Conservation (phyloP, 2,888 invertebrate genomes). For the Anticlea derivata region DNA sequence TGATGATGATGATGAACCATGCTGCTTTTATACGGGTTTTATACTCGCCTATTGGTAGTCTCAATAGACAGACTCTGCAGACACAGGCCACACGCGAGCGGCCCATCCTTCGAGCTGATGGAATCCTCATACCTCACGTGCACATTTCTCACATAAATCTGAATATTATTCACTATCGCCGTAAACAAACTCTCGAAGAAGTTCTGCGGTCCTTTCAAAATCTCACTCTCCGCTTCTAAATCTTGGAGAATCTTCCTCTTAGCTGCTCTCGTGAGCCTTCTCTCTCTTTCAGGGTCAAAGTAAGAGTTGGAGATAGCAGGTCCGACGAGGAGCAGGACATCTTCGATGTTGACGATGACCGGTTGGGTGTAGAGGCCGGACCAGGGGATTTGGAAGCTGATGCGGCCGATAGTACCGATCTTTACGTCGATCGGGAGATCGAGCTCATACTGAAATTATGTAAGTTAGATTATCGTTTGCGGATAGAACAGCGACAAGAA, state of each 20-base stretch:
- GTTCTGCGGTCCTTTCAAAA: slow-evolving; percentile 85
- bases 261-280: slow-evolving; percentile 87
- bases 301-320: slow-evolving; percentile 87
- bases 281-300: slow-evolving; percentile 90
- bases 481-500: no score
- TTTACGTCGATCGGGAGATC: slow-evolving; percentile 92
- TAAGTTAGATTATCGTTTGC: no score
- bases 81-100: slow-evolving; percentile 90
- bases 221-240: slow-evolving; percentile 84
- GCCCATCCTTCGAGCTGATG: slow-evolving; percentile 85
- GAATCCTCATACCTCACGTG: slow-evolving; percentile 93
- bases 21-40: neutral
- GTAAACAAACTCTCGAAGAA: slow-evolving; percentile 89
- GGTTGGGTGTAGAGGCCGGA: slow-evolving; percentile 89
- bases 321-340: slow-evolving; percentile 89
- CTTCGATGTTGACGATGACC: slow-evolving; percentile 89
- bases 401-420: slow-evolving; percentile 90
- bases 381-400: slow-evolving; percentile 91
- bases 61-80: slow-evolving; percentile 90
- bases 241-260: slow-evolving; percentile 88
- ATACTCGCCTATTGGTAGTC: slow-evolving; percentile 89
- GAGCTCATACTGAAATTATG: slow-evolving; percentile 89
- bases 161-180: slow-evolving; percentile 91
- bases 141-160: slow-evolving; percentile 90
- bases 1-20: no score